Evolutionary conservation across 2,797 vertebrate genomes (phyloP).

Genomic region (Rhinella marina): DNA sequence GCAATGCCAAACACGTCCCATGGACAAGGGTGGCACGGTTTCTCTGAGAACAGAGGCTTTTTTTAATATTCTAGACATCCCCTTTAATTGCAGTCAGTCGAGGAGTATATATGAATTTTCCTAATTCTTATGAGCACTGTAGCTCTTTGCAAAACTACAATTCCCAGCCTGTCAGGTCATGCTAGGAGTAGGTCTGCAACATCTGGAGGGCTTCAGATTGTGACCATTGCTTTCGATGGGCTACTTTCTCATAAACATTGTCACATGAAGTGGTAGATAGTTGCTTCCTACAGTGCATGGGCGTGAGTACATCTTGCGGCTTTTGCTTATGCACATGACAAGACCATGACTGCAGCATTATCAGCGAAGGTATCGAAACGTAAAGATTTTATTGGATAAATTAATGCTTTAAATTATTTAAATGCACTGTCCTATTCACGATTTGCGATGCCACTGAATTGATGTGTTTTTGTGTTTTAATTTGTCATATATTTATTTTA

Average conservation of each 20-base stretch:
- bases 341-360: neutral
- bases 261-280: neutral
- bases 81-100: neutral
- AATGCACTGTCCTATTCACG: constrained; percentile 1
- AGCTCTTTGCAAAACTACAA: neutral
- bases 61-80: neutral
- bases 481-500: constrained; percentile 79
- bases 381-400: constrained; percentile 10
- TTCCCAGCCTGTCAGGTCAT: neutral
- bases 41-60: neutral
- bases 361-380: neutral
- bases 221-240: neutral
- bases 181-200: neutral
- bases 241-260: neutral
- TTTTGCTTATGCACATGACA: neutral
- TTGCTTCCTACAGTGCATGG: neutral
- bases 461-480: constrained; percentile 66
- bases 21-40: neutral
- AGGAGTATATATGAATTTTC: neutral
- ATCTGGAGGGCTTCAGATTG: neutral
- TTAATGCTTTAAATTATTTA: constrained; percentile 13
- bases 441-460: constrained; percentile 5
- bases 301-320: neutral
- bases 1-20: neutral
- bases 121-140: neutral